These are phyloP conservation scores for Odontocolon sp. DNA, from an alignment of 2,888 invertebrate species.

Conservation along the genomic window DNA sequence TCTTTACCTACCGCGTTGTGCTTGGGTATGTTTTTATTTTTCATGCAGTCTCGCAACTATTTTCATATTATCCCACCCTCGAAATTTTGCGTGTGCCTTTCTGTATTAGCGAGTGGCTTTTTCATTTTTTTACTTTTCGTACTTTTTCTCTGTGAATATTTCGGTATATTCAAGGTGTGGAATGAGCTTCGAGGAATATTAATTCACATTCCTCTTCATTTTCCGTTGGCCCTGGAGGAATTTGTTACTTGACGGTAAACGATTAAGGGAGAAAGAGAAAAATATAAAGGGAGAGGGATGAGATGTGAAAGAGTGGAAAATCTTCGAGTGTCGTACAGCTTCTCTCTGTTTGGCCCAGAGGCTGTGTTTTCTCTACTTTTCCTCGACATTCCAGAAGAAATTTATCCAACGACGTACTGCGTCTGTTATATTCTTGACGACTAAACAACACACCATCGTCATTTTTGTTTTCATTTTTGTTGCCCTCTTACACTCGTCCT, in stretches of 20 bases:
- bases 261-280: conserved; percentile 3
- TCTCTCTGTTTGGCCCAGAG: conserved; percentile 28
- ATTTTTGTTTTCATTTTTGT: conserved; percentile 21
- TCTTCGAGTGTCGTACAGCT: conserved; percentile 18
- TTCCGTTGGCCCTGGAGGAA: conserved; percentile 8
- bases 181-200: conserved; percentile 24
- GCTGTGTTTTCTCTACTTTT: conserved; percentile 25
- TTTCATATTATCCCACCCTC: not conserved
- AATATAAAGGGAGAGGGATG: not conserved
- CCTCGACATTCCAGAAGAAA: conserved; percentile 21
- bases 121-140: conserved; percentile 4
- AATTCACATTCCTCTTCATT: conserved; percentile 41
- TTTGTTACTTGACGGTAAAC: conserved; percentile 11
- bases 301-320: conserved; percentile 17
- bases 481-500: conserved; percentile 2
- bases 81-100: not conserved
- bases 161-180: conserved; percentile 2
- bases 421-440: conserved; percentile 23
- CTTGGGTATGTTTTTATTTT: not conserved
- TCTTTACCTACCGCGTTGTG: not conserved
- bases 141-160: conserved; percentile 26
- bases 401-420: conserved; percentile 16
- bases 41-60: conserved; percentile 1
- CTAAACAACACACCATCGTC: conserved; percentile 22
- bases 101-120: not conserved